Percentiles rank a stretch among this genome's conserved stretches.
phyloP scores from a whole-genome alignment of 2,888 invertebrate genomes.

The Patella pellucida region DNA sequence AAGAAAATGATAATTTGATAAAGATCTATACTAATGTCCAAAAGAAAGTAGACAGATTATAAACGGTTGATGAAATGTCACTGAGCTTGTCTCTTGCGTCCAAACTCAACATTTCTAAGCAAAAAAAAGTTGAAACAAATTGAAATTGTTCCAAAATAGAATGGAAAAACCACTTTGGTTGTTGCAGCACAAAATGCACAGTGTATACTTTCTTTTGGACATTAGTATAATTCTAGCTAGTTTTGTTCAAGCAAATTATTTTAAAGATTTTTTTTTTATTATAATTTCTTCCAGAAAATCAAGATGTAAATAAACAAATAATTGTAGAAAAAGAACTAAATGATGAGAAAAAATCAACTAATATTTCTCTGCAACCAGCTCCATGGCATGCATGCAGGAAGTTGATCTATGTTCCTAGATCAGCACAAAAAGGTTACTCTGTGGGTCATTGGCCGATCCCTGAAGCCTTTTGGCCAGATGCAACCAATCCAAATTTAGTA shows the following conservation, averaged over 20 bases:
- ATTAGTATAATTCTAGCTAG: too few relatives aligned
- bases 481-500: constrained; percentile 85
- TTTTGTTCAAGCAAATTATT: background rate
- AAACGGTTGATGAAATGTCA: too few relatives aligned
- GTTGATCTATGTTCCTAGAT: constrained; percentile 92
- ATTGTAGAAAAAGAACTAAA: constrained; percentile 35
- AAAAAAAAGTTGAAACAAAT: too few relatives aligned
- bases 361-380: constrained; percentile 27
- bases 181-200: too few relatives aligned
- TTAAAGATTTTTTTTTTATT: background rate
- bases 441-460: constrained; percentile 99
- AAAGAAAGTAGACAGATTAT: too few relatives aligned
- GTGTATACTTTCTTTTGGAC: too few relatives aligned
- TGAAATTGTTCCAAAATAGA: too few relatives aligned
- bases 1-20: too few relatives aligned
- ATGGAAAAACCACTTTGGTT: too few relatives aligned
- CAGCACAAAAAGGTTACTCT: constrained; percentile 87
- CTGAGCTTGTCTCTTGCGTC: too few relatives aligned
- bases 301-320: constrained; percentile 53
- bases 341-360: constrained; percentile 47
- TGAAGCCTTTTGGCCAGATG: constrained; percentile 97
- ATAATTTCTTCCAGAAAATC: constrained; percentile 49
- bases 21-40: too few relatives aligned
- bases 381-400: constrained; percentile 88
- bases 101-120: too few relatives aligned